Conservation (phyloP, 2,888 invertebrate species). For the Plagiodera versicolora region DNA sequence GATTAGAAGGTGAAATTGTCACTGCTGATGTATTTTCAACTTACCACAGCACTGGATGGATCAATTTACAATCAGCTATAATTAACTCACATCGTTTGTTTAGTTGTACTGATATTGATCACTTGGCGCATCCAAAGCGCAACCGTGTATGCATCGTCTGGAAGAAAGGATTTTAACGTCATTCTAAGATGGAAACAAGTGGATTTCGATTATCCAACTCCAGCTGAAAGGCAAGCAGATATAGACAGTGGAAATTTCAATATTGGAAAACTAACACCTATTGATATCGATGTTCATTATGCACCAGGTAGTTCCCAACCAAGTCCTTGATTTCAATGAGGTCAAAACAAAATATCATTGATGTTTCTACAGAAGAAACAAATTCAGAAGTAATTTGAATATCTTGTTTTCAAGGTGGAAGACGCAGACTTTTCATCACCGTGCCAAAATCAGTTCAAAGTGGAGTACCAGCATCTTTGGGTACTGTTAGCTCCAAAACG, state of each 20-base stretch:
- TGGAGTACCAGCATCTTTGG: slow-evolving; percentile 74
- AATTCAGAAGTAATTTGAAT: too few relatives aligned
- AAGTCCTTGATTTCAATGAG: too few relatives aligned
- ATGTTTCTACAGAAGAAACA: too few relatives aligned
- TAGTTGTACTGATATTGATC: too few relatives aligned
- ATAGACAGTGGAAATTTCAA: slow-evolving; percentile 58
- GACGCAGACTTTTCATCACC: slow-evolving; percentile 64
- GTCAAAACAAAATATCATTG: too few relatives aligned
- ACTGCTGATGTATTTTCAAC: too few relatives aligned
- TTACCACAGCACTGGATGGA: too few relatives aligned
- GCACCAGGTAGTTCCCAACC: slow-evolving; percentile 56
- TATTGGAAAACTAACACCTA: slow-evolving; percentile 65
- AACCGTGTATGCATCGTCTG: neutral
- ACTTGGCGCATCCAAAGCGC: neutral
- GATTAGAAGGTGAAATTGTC: too few relatives aligned
- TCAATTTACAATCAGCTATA: too few relatives aligned
- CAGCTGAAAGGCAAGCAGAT: slow-evolving; percentile 54
- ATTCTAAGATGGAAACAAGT: slow-evolving; percentile 13
- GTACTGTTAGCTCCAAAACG: slow-evolving; percentile 57
- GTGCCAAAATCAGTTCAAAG: slow-evolving; percentile 67
- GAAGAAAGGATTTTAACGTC: neutral
- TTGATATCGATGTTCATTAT: slow-evolving; percentile 68
- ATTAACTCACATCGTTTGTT: too few relatives aligned
- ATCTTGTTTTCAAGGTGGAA: slow-evolving; percentile 43
- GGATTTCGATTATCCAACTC: slow-evolving; percentile 14